A percentile compares a stretch with the other conserved stretches of the same genome.
phyloP scores from a whole-genome alignment of 2,888 invertebrate species.

The Bhutanitis thaidina region DNA sequence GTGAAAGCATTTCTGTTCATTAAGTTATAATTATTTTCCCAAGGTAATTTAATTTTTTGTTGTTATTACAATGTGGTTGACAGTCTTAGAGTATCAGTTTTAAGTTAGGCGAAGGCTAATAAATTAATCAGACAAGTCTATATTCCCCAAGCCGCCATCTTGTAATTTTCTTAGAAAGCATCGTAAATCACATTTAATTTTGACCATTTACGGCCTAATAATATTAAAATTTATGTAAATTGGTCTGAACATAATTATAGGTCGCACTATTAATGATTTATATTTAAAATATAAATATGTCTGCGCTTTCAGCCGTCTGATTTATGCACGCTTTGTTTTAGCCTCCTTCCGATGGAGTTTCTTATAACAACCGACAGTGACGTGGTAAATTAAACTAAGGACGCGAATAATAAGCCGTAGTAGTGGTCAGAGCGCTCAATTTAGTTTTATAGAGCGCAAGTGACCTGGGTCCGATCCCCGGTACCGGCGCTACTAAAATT shows the following conservation, averaged over 20 bases:
- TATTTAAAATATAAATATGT: conserved; percentile 22
- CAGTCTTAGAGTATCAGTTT: no score
- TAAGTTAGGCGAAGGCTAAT: neutral
- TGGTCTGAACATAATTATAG: conserved; percentile 60
- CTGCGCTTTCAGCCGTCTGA: conserved; percentile 21
- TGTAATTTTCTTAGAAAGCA: conserved; percentile 40
- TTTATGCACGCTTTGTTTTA: conserved; percentile 28
- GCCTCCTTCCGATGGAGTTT: conserved; percentile 4
- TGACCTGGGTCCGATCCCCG: no score
- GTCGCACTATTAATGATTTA: conserved; percentile 59
- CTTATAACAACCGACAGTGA: conserved; percentile 1
- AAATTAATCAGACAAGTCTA: neutral
- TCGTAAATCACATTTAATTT: conserved; percentile 61
- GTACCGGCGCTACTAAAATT: no score
- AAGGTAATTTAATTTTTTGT: no score
- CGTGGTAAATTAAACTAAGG: conserved; percentile 3
- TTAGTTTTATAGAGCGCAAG: no score
- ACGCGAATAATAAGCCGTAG: no score
- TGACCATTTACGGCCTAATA: conserved; percentile 40
- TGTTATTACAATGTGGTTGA: no score
- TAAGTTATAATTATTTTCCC: no score
- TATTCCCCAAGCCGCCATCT: neutral
- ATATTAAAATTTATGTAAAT: conserved; percentile 59
- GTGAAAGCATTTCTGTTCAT: no score
- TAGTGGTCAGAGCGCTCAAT: no score